These are phyloP conservation scores for Serrognathus titanus DNA, from an alignment of 2,888 invertebrate species.

Conservation along the genomic window DNA sequence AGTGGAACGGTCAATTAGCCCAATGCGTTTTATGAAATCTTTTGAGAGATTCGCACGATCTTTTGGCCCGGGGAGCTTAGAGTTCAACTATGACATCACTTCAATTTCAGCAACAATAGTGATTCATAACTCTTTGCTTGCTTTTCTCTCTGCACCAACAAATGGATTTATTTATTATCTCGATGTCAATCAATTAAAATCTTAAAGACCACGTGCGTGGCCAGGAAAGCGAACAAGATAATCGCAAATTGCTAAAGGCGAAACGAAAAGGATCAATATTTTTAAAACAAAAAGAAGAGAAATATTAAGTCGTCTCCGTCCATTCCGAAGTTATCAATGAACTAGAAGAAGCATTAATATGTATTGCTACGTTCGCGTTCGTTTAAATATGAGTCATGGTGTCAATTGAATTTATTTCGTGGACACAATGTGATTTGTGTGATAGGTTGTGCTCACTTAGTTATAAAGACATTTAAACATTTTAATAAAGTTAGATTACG, in stretches of 20 bases:
- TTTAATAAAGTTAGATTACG: too few relatives aligned
- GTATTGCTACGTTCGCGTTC: constrained; percentile 13
- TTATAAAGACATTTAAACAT: too few relatives aligned
- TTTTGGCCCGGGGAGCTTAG: constrained; percentile 25
- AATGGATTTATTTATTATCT: too few relatives aligned
- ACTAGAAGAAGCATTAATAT: constrained; percentile 2
- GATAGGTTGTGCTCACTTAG: constrained; percentile 10
- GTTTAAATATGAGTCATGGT: constrained; percentile 9
- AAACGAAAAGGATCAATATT: too few relatives aligned
- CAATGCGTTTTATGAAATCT: constrained; percentile 29
- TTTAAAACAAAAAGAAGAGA: too few relatives aligned
- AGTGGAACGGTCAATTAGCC: constrained; percentile 25
- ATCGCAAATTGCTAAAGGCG: too few relatives aligned
- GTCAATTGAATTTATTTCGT: constrained; percentile 14
- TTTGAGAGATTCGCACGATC: constrained; percentile 30
- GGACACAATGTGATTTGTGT: constrained; percentile 12
- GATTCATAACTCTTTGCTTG: constrained; percentile 15
- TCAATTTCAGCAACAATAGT: constrained; percentile 21
- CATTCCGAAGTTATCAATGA: too few relatives aligned
- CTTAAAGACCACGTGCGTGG: too few relatives aligned
- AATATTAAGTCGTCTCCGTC: too few relatives aligned
- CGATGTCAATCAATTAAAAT: too few relatives aligned
- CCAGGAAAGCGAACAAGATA: too few relatives aligned
- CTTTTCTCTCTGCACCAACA: background rate
- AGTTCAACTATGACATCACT: constrained; percentile 28